These are phyloP conservation scores for Gobio occitaniae DNA, from an alignment of 2,797 vertebrate species.

Conservation along the genomic window DNA sequence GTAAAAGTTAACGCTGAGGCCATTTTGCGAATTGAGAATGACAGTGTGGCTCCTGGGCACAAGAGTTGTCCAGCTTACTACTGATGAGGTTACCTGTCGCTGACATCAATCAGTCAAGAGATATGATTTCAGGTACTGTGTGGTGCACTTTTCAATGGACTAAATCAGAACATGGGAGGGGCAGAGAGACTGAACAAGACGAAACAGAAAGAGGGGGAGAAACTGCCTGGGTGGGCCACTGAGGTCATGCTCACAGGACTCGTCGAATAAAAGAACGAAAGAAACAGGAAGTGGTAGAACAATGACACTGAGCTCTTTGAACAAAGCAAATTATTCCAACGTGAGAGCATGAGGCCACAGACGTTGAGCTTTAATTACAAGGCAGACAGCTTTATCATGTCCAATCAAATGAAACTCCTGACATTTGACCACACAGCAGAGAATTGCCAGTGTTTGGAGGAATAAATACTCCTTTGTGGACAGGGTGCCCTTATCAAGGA, in stretches of 20 bases:
- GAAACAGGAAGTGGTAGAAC: slow-evolving; percentile 75
- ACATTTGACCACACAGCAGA: slow-evolving; percentile 54
- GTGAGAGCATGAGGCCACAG: slow-evolving; percentile 51
- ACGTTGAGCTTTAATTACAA: slow-evolving; percentile 60
- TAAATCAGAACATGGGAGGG: slow-evolving; percentile 71
- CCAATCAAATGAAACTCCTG: slow-evolving; percentile 62
- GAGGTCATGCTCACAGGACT: slow-evolving; percentile 77
- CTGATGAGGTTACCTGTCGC: slow-evolving; percentile 11
- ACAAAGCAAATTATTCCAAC: slow-evolving; percentile 64
- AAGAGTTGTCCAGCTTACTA: not conserved
- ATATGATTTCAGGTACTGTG: slow-evolving; percentile 66
- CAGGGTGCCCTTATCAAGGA: slow-evolving; percentile 59
- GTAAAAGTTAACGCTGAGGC: not conserved
- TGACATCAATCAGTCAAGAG: slow-evolving; percentile 62
- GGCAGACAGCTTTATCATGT: slow-evolving; percentile 66
- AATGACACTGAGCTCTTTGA: slow-evolving; percentile 72
- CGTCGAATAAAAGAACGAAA: slow-evolving; percentile 71
- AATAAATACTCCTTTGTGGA: slow-evolving; percentile 59
- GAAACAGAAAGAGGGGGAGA: slow-evolving; percentile 52
- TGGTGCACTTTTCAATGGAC: slow-evolving; percentile 51
- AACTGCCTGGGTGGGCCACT: slow-evolving; percentile 82
- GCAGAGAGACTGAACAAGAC: slow-evolving; percentile 47
- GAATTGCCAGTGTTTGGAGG: slow-evolving; percentile 57
- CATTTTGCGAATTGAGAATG: not conserved
- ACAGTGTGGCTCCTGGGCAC: not conserved